These are phyloP conservation scores for Cephus spinipes DNA, from an alignment of 2,888 invertebrate species.

Conservation along the genomic window DNA sequence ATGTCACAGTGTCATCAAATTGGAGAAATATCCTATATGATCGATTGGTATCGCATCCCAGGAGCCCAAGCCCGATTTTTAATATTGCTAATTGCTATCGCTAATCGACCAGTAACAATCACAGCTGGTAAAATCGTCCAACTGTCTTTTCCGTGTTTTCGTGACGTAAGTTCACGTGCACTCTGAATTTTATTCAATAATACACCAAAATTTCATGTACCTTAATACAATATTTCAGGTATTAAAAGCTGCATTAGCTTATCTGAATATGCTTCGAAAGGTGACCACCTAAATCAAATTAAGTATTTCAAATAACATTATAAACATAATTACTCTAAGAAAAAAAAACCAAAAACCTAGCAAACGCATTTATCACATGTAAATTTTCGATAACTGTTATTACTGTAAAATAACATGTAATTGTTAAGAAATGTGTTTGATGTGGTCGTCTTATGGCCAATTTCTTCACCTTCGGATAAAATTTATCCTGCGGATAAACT, in stretches of 20 bases:
- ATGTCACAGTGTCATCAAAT: constrained; percentile 39
- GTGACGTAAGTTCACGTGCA: constrained; percentile 40
- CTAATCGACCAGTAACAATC: constrained; percentile 45
- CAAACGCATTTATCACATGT: neutral
- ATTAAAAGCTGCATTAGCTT: constrained; percentile 42
- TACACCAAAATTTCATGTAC: neutral
- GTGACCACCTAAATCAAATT: constrained; percentile 23
- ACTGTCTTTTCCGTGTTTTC: constrained; percentile 47
- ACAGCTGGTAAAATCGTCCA: constrained; percentile 54
- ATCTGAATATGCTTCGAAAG: constrained; percentile 47
- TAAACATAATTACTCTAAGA: neutral
- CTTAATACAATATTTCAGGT: constrained; percentile 32
- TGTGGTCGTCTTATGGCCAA: neutral
- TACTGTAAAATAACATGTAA: neutral
- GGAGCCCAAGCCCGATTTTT: constrained; percentile 38
- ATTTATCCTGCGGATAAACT: too few species aligned
- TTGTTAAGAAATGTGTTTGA: neutral
- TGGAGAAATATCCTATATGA: constrained; percentile 45
- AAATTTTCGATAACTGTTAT: neutral
- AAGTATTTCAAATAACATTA: neutral
- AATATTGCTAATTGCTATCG: constrained; percentile 42
- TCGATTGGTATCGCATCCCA: constrained; percentile 51
- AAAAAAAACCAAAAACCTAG: neutral
- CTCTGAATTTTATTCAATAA: neutral
- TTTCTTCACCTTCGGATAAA: too few species aligned